These are phyloP conservation scores for Paradoxurus hermaphroditus DNA, from an alignment of 2,113 vertebrate genomes.

Conservation along the genomic window DNA sequence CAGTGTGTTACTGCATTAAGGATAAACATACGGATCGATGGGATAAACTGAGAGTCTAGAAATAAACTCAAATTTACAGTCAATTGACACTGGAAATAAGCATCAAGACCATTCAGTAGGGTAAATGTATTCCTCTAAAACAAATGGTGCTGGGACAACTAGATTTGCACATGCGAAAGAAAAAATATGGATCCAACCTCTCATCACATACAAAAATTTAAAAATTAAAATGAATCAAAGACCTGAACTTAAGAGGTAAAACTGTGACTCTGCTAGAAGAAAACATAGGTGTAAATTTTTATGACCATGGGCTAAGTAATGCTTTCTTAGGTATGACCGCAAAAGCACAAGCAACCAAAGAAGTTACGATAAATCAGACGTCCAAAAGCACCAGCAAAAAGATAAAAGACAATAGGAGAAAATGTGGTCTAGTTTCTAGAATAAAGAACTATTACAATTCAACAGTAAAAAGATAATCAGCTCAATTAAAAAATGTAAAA, in stretches of 20 bases:
- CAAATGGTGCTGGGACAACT: neutral
- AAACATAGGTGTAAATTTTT: neutral
- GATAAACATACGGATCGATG: neutral
- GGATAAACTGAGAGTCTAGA: neutral
- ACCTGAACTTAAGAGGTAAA: neutral
- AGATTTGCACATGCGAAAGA: neutral
- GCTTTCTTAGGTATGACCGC: neutral
- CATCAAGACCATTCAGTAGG: neutral
- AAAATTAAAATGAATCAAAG: neutral
- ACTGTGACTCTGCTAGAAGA: neutral
- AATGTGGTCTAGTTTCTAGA: neutral
- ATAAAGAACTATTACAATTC: neutral
- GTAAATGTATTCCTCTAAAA: neutral
- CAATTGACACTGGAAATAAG: neutral
- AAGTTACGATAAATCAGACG: neutral
- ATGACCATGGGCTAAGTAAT: neutral
- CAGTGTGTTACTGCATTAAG: neutral
- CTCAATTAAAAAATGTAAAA: neutral
- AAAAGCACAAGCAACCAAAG: neutral
- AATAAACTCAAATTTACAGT: neutral
- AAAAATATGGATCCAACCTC: neutral
- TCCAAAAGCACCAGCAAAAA: neutral
- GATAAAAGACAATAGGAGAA: neutral
- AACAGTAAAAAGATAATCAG: neutral
- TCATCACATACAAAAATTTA: neutral